Conservation (phyloP, 2,797 vertebrate genomes). For the Choloepus didactylus region DNA sequence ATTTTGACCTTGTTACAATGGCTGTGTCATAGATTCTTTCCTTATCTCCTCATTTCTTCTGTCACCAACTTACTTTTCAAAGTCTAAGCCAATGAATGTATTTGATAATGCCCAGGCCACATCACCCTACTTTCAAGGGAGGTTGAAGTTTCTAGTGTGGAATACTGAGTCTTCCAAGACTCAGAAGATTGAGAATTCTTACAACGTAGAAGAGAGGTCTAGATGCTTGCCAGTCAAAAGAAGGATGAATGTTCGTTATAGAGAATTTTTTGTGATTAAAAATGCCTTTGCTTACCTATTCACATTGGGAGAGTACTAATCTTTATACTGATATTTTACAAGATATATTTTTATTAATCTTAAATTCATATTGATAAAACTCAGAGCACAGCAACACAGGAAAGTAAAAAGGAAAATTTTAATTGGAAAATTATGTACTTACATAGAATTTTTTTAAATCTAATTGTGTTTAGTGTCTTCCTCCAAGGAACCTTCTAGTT, state of each 20-base stretch:
- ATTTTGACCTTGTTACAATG: background rate
- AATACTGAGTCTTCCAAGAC: background rate
- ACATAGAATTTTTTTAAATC: background rate
- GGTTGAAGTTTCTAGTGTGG: background rate
- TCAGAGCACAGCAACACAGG: background rate
- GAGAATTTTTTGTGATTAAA: background rate
- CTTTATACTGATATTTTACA: conserved; percentile 4
- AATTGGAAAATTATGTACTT: background rate
- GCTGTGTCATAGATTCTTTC: background rate
- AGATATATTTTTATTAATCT: conserved; percentile 24
- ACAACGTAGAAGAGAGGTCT: background rate
- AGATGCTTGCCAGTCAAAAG: background rate
- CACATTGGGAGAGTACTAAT: background rate
- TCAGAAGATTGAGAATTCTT: background rate
- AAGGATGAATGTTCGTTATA: background rate
- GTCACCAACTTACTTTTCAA: background rate
- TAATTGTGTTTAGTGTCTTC: background rate
- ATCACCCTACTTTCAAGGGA: background rate
- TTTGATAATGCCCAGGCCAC: background rate
- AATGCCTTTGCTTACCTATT: conserved; percentile 21
- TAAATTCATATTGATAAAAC: background rate
- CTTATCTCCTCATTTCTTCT: background rate
- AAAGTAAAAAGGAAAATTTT: conserved; percentile 14
- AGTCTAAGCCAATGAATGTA: background rate
- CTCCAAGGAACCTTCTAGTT: background rate